Conservation (phyloP, 2,888 invertebrate species). For the Dorcus hopei region DNA sequence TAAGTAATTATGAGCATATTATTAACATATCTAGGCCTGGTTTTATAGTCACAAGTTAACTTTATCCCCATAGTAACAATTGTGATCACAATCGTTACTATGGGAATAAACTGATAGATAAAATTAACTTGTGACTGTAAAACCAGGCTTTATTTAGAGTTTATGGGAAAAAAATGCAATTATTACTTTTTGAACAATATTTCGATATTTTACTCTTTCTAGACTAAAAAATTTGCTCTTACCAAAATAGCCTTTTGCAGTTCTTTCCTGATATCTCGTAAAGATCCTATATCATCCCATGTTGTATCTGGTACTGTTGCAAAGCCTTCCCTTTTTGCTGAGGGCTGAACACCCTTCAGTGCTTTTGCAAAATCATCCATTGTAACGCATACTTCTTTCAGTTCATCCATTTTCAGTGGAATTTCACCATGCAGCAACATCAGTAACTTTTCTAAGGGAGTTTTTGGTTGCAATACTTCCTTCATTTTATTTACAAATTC, state of each 20-base stretch:
- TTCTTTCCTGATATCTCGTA: conserved; percentile 83
- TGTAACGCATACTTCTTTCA: conserved; percentile 65
- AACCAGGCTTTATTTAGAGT: too few relatives aligned
- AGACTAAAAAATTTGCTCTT: conserved; percentile 29
- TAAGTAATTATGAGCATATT: not conserved
- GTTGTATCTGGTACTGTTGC: conserved; percentile 95
- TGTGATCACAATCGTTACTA: too few relatives aligned
- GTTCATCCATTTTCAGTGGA: conserved; percentile 60
- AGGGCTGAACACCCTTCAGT: conserved; percentile 81
- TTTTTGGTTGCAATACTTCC: conserved; percentile 12
- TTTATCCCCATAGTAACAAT: too few relatives aligned
- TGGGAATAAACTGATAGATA: too few relatives aligned
- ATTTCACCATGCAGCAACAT: conserved; percentile 63
- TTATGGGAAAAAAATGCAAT: not conserved
- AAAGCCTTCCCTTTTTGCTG: conserved; percentile 95
- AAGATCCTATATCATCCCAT: conserved; percentile 95
- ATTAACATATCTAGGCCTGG: too few relatives aligned
- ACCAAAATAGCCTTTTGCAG: conserved; percentile 85
- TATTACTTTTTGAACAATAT: too few relatives aligned
- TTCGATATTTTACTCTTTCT: too few relatives aligned
- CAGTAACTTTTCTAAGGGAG: conserved; percentile 57
- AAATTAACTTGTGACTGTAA: too few relatives aligned
- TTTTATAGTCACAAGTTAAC: too few relatives aligned
- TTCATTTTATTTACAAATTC: not conserved
- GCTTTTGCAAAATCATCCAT: conserved; percentile 77